These are phyloP conservation scores for Avahi laniger DNA, from an alignment of 2,797 vertebrate species.

Conservation along the genomic window DNA sequence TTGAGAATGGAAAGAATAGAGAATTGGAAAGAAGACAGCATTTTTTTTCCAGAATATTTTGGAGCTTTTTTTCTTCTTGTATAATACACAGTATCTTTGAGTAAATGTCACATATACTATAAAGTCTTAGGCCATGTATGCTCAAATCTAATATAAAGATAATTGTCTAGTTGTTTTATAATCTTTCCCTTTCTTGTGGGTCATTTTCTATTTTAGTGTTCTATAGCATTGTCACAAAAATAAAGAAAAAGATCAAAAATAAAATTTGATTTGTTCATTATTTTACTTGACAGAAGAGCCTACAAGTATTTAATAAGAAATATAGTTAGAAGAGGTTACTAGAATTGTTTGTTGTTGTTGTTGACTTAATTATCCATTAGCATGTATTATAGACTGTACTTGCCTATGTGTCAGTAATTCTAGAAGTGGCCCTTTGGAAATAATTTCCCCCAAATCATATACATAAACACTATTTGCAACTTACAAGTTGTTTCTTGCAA, in stretches of 20 bases:
- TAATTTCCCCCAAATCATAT: background rate
- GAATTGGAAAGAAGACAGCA: background rate
- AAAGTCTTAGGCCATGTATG: background rate
- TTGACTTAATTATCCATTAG: background rate
- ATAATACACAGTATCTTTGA: background rate
- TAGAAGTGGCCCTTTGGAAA: slow-evolving; percentile 16
- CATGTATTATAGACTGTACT: background rate
- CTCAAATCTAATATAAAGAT: background rate
- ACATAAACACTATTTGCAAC: background rate
- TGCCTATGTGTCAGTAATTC: background rate
- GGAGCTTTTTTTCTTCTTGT: background rate
- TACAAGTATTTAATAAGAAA: background rate
- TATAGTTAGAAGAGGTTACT: slow-evolving; percentile 11
- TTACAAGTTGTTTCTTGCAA: background rate
- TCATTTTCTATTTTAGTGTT: background rate
- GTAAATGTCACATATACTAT: background rate
- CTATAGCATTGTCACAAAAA: background rate
- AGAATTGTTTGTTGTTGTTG: background rate
- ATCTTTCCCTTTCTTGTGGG: background rate
- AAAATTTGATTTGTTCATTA: background rate
- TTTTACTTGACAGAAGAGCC: slow-evolving; percentile 27
- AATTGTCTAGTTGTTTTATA: background rate
- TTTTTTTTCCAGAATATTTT: background rate
- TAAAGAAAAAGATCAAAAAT: background rate
- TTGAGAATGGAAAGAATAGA: background rate